phyloP scores from a whole-genome alignment of 2,113 vertebrate species.

The Bungarus multicinctus region DNA sequence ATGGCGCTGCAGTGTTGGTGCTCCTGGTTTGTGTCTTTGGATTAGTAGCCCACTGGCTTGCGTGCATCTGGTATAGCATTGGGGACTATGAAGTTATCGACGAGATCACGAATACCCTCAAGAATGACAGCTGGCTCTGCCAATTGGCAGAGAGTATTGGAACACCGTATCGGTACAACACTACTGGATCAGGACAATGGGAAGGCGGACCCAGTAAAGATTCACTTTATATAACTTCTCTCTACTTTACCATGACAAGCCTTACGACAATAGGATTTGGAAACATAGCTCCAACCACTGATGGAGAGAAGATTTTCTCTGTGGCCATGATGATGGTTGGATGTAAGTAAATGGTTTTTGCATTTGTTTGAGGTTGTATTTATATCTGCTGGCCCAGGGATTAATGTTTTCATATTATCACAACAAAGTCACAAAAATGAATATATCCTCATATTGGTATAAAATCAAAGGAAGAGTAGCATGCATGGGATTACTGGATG shows the following conservation, averaged over 20 bases:
- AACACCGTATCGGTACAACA: slow-evolving; percentile 91
- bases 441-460: no score
- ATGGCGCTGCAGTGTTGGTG: slow-evolving; percentile 92
- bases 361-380: neutral
- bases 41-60: slow-evolving; percentile 95
- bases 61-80: slow-evolving; percentile 99
- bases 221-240: slow-evolving; percentile 94
- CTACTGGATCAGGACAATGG: slow-evolving; percentile 88
- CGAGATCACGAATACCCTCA: slow-evolving; percentile 89
- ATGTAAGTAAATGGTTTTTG: slow-evolving; percentile 81
- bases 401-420: neutral
- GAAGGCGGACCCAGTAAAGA: slow-evolving; percentile 96
- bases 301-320: slow-evolving; percentile 97
- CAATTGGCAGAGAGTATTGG: slow-evolving; percentile 91
- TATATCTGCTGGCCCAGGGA: neutral
- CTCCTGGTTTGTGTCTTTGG: slow-evolving; percentile 96
- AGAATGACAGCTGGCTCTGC: slow-evolving; percentile 96
- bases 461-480: neutral
- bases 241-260: slow-evolving; percentile 99
- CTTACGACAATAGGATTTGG: slow-evolving; percentile 98
- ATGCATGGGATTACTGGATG: neutral
- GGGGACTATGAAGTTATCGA: slow-evolving; percentile 98
- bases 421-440: neutral
- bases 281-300: slow-evolving; percentile 94
- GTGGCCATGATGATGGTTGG: slow-evolving; percentile 99